Percentiles rank a stretch among this genome's conserved stretches.
Evolutionary conservation across 2,888 invertebrate species (phyloP).

Genomic region (Melangyna quadrimaculata): DNA sequence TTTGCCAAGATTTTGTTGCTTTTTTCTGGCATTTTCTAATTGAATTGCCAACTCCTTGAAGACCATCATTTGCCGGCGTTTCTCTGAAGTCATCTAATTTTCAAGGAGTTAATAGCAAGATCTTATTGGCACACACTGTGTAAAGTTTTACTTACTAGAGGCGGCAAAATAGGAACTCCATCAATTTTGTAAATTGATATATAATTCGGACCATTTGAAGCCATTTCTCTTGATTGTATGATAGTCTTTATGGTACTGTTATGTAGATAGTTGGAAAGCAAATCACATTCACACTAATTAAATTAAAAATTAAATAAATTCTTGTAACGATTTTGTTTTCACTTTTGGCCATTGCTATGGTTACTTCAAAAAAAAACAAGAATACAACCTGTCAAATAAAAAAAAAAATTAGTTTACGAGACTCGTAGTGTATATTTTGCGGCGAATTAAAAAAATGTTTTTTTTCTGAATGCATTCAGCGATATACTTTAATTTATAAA

Average conservation of each 20-base stretch:
- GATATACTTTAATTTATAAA: no score
- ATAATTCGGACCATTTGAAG: slow-evolving; percentile 67
- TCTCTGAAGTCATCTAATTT: slow-evolving; percentile 78
- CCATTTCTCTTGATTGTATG: slow-evolving; percentile 22
- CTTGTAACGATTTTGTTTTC: slow-evolving; percentile 69
- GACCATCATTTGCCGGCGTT: slow-evolving; percentile 75
- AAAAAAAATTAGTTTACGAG: slow-evolving; percentile 7
- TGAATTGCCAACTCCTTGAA: slow-evolving; percentile 75
- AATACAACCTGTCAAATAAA: slow-evolving; percentile 42
- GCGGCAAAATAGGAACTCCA: slow-evolving; percentile 79
- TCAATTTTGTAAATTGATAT: slow-evolving; percentile 78
- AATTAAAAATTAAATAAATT: slow-evolving; percentile 68
- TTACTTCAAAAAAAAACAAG: slow-evolving; percentile 44
- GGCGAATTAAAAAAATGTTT: neutral
- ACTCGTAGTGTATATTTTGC: neutral
- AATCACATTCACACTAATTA: slow-evolving; percentile 62
- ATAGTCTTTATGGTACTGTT: neutral
- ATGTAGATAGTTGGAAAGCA: slow-evolving; percentile 7
- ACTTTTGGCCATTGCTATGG: slow-evolving; percentile 63
- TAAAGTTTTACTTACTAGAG: slow-evolving; percentile 76
- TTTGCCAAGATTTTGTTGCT: slow-evolving; percentile 5
- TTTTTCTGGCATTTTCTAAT: slow-evolving; percentile 73
- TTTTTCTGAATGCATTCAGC: no score
- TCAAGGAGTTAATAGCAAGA: neutral
- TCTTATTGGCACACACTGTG: neutral